These are phyloP conservation scores for Napeogenes sylphis DNA, from an alignment of 2,888 invertebrate species.

Conservation along the genomic window DNA sequence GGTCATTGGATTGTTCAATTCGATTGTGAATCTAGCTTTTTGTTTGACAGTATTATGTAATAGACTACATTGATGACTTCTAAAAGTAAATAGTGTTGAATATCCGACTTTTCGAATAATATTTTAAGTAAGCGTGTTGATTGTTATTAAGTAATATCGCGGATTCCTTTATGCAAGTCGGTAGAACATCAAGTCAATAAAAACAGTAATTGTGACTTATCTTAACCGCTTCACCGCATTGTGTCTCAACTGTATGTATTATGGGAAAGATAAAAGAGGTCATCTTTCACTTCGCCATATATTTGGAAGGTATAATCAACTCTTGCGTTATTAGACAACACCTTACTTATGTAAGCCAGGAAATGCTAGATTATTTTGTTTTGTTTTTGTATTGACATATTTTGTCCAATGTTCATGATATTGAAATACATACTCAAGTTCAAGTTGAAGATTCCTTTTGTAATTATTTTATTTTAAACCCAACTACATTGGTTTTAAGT, in stretches of 20 bases:
- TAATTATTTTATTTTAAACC: background rate
- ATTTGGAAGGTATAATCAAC: too few relatives aligned
- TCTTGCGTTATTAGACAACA: too few relatives aligned
- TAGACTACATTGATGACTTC: too few relatives aligned
- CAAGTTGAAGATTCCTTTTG: slow-evolving; percentile 8
- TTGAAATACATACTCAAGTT: slow-evolving; percentile 9
- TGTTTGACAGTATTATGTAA: too few relatives aligned
- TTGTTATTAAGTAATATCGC: slow-evolving; percentile 2
- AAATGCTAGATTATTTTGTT: too few relatives aligned
- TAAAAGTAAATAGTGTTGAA: too few relatives aligned
- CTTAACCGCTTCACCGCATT: slow-evolving; percentile 11
- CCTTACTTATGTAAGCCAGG: too few relatives aligned
- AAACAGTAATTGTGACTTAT: slow-evolving; percentile 13
- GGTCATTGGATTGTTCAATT: too few relatives aligned
- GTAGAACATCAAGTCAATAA: slow-evolving; percentile 20
- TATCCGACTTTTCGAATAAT: too few relatives aligned
- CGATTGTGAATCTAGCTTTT: too few relatives aligned
- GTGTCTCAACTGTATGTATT: slow-evolving; percentile 3
- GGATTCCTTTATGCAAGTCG: slow-evolving; percentile 11
- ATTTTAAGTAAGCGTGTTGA: too few relatives aligned
- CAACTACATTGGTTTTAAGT: background rate
- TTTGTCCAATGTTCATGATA: background rate
- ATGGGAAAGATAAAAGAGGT: slow-evolving; percentile 11
- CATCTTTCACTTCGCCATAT: background rate
- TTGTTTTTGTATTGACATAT: background rate